Evolutionary conservation across 2,113 vertebrate species (phyloP), one percentile per base, ranked within the genome.

Genomic region (Corydoras sp.): DNA sequence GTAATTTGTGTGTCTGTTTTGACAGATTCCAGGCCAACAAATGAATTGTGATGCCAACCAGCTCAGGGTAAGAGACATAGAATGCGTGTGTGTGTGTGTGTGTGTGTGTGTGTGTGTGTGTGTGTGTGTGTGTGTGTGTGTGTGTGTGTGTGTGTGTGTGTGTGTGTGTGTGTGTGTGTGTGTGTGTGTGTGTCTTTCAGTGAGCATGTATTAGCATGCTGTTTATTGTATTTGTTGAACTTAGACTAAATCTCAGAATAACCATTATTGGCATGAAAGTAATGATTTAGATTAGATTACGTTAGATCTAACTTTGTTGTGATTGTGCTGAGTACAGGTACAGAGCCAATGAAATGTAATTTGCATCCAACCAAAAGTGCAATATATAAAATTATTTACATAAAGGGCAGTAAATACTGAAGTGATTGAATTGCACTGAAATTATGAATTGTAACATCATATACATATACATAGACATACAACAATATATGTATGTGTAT

Each of bases 11-110:
- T 82, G 77, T 74, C 77, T 85, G 71, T 83, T 78, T 79, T 85
- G 64, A 79, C 78, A 93, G 91, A 86, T 88, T 87, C 86, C 89
- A 81, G 90, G 90, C 79, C 90, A 91, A 82, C 91, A 91, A 90
- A 95, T 94, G 92, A 94, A 85, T 88, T 91, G 90, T 89, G 92
- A 91, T 85, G 86, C 86, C 81, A 90, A 91, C 73, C 88, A 91
- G 67, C 89, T 91, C 83, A 91, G 91, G 91, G 93, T 95, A 91
- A 89, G 92, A 91, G 58, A 65, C 35, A 7, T 24, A 24, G 18
- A 24, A 65, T 56, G 70, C 58, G 12, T 62, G 15, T 55, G 32
- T 69, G 54, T 55, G 69, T 58, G 13, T 67, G 15, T 65, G 64
- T 55, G 43, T 69, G 48, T 59, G 7, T 63, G 43, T 18, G 7